Evolutionary conservation across 1,140 invertebrate species (phyloP).

Genomic region (Manduca sexta): DNA sequence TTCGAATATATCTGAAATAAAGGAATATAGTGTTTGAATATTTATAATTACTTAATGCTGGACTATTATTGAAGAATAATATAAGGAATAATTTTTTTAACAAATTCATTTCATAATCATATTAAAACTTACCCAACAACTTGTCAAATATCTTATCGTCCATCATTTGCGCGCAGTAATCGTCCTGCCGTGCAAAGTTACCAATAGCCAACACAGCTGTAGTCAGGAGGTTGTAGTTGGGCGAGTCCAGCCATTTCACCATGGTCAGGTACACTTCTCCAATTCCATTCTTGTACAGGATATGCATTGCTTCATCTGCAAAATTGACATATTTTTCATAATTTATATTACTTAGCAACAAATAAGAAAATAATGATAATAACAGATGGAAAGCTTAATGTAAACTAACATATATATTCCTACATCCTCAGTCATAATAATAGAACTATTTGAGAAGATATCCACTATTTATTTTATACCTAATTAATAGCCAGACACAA

Average conservation of each 20-base stretch:
- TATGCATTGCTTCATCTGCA: conserved; percentile 90
- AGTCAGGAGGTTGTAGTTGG: conserved; percentile 83
- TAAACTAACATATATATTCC: no score
- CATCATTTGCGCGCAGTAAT: conserved; percentile 88
- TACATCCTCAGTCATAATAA: no score
- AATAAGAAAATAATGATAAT: no score
- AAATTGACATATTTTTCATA: neutral
- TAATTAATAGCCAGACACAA: no score
- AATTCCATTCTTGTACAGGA: conserved; percentile 81
- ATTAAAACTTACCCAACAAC: conserved; percentile 74
- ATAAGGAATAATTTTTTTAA: no score
- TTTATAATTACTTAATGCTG: no score
- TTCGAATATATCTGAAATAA: conserved; percentile 50
- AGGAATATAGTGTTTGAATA: neutral
- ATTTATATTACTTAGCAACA: no score
- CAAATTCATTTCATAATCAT: neutral
- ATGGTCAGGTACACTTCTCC: conserved; percentile 82
- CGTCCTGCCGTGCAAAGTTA: conserved; percentile 91
- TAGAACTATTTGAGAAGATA: no score
- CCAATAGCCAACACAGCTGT: conserved; percentile 89
- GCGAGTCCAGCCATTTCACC: conserved; percentile 83
- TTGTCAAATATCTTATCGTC: conserved; percentile 83
- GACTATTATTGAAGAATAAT: no score
- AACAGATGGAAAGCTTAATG: no score
- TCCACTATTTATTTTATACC: no score